Evolutionary conservation across 2,888 invertebrate species (phyloP).

Genomic region (Lamellibrachia satsuma): DNA sequence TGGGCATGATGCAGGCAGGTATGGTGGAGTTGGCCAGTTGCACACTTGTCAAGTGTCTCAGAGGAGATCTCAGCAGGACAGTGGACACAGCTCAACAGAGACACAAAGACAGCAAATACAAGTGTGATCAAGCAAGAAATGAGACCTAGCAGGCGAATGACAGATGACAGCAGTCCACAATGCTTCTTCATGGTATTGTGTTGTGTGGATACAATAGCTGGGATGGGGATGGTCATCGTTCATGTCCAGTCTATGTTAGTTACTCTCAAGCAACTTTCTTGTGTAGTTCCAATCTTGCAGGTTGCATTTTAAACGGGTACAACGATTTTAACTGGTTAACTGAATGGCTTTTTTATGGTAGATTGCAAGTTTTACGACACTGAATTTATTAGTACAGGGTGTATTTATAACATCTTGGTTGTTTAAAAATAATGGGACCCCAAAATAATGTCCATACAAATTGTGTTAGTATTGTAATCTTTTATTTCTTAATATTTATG

Average conservation of each 20-base stretch:
- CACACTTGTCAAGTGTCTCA: neutral
- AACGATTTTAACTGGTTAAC: no score
- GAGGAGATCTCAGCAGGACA: neutral
- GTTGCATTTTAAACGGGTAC: no score
- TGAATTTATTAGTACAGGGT: no score
- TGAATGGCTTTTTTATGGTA: no score
- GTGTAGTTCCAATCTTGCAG: no score
- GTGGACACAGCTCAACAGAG: neutral
- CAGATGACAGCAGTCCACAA: neutral
- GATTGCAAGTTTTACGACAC: no score
- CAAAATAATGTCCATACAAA: no score
- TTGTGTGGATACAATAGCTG: neutral
- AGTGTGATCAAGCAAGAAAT: neutral
- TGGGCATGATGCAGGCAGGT: neutral
- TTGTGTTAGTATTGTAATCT: no score
- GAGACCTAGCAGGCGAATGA: neutral
- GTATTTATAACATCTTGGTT: no score
- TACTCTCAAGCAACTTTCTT: no score
- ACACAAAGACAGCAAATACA: neutral
- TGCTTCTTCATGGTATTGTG: neutral
- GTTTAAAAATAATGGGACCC: no score
- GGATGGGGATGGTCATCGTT: neutral
- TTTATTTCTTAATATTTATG: no score
- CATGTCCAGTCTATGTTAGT: neutral
- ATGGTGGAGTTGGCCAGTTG: neutral